Evolutionary conservation across 2,797 vertebrate species (phyloP).

Genomic region (Sandelia bainsii): DNA sequence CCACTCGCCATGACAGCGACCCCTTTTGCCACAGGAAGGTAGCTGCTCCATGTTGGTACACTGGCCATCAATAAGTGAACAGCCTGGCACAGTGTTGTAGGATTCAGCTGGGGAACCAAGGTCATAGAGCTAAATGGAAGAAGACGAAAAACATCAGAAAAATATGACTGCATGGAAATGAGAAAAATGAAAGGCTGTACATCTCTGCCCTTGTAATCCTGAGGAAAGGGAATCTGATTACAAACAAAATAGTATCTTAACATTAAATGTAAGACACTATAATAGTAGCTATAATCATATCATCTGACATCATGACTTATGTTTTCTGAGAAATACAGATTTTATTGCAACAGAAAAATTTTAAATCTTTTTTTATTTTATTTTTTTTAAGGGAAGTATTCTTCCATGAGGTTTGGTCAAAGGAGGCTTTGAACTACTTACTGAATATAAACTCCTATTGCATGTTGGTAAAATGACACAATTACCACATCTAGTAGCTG

Average conservation of each 20-base stretch:
- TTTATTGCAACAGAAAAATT: not conserved
- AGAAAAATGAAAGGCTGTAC: slow-evolving; percentile 1
- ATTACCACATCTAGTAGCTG: no score
- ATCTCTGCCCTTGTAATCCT: slow-evolving; percentile 7
- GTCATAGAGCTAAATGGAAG: slow-evolving; percentile 85
- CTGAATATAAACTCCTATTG: no score
- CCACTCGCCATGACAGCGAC: slow-evolving; percentile 86
- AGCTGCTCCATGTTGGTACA: slow-evolving; percentile 81
- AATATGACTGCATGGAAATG: not conserved
- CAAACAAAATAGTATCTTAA: not conserved
- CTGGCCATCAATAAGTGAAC: slow-evolving; percentile 83
- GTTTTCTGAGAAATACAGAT: not conserved
- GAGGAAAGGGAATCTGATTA: slow-evolving; percentile 17
- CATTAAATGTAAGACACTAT: slow-evolving; percentile 10
- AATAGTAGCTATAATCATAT: not conserved
- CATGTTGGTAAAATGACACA: no score
- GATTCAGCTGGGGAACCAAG: slow-evolving; percentile 89
- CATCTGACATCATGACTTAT: not conserved
- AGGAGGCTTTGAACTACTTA: no score
- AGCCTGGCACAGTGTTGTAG: slow-evolving; percentile 83
- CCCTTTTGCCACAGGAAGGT: slow-evolving; percentile 84
- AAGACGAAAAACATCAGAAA: slow-evolving; percentile 19
- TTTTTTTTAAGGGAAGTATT: not conserved
- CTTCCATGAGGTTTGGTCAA: no score
- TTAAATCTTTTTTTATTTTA: no score